Evolutionary conservation across 2,113 vertebrate species (phyloP), one percentile per base, ranked within the genome.

Genomic region (Salvelinus alpinus): DNA sequence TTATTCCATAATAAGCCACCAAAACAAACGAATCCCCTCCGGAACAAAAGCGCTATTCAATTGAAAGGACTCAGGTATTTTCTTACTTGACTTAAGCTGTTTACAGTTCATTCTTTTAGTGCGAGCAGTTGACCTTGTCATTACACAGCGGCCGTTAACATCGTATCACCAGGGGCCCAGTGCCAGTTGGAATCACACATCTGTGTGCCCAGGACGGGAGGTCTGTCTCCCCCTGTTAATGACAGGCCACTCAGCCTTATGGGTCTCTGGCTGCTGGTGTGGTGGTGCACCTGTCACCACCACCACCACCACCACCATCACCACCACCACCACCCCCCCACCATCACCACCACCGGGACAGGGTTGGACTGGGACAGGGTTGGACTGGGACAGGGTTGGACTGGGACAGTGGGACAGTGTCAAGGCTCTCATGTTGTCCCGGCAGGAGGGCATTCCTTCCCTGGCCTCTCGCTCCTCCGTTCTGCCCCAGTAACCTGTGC

Each of bases 391-490:
- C 24, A 24, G 24, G 34, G 34, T 48, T 64, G 18, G 72, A 24
- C 59, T 22, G n/a, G 16, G 20, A 16, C 66, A 73, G 27, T 27
- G 64, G 72, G 29, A 24, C 65, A 18, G 65, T n/a, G 38, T 13
- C 20, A 62, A 51, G 71, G 88, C 80, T 20, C 77, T 79, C 14
- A 79, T 57, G n/a, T 85, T 54, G 89, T 73, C 81, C 74, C 88
- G 84, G 91, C 88, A 86, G 89, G 90, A 93, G 90, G 88, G 88
- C 87, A 93, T 94, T 92, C 92, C 92, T 86, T 80, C 80, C 80
- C 5, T 75, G 13, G 24, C 85, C 84, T 81, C 91, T 86, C 88
- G 84, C 82, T 81, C 62, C 83, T 84, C 54, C 0, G 90, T 91
- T 92, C 91, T 74, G 93, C 92, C 84, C 86, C 93, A 86, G 78